phyloP scores from a whole-genome alignment of 2,888 invertebrate genomes.

The Drosophila histrio region DNA sequence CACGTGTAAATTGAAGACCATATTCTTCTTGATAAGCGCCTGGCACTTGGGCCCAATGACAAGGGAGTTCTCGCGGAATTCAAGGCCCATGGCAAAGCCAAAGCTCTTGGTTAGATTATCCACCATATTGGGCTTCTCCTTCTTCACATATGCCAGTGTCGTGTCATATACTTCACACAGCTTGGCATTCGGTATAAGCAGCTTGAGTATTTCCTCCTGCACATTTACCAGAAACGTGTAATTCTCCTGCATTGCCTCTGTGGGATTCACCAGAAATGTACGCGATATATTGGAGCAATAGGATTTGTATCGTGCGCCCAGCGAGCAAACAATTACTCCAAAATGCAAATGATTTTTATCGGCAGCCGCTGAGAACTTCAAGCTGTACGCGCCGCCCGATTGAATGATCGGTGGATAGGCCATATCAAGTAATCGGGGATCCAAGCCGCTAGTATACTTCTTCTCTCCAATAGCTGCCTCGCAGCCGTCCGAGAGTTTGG shows the following conservation, averaged over 20 bases:
- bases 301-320: conserved; percentile 97
- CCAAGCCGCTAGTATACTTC: conserved; percentile 96
- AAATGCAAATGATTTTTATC: conserved; percentile 98
- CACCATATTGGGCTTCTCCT: conserved; percentile 92
- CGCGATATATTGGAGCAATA: conserved; percentile 99
- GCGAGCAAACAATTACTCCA: conserved; percentile 96
- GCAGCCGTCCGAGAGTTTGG: conserved; percentile 96
- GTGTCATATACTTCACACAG: conserved; percentile 94
- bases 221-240: conserved; percentile 96
- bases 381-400: conserved; percentile 98
- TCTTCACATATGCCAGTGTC: conserved; percentile 92
- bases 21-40: conserved; percentile 92
- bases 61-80: conserved; percentile 97
- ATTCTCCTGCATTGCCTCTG: conserved; percentile 90
- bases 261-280: conserved; percentile 97
- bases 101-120: conserved; percentile 97
- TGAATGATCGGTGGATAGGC: conserved; percentile 99
- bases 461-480: conserved; percentile 97
- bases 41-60: conserved; percentile 96
- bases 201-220: conserved; percentile 95
- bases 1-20: conserved; percentile 98
- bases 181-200: conserved; percentile 92
- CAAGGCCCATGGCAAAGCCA: conserved; percentile 99
- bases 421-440: conserved; percentile 95
- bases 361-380: conserved; percentile 98